Evolutionary conservation across 1,140 invertebrate genomes (phyloP).

Genomic region (Aphelenchoides besseyi): DNA sequence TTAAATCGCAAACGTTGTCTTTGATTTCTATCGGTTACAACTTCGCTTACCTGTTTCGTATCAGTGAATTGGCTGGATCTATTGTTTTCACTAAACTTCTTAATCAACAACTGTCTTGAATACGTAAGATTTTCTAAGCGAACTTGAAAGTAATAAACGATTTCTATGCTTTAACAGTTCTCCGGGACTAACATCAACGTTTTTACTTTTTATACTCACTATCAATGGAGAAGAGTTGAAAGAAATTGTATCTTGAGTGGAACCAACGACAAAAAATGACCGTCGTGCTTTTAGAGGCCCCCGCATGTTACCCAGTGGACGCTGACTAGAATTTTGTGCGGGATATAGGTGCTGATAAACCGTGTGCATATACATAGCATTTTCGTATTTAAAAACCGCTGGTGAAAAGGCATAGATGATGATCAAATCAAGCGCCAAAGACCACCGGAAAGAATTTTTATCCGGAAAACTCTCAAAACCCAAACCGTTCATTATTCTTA

Average conservation of each 20-base stretch:
- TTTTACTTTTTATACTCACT: not conserved
- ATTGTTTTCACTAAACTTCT: not conserved
- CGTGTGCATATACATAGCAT: no score
- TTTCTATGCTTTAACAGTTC: not conserved
- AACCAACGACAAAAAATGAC: not conserved
- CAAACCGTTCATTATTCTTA: no score
- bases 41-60: not conserved
- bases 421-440: no score
- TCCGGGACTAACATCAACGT: no score
- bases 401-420: no score
- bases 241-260: not conserved
- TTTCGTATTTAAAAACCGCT: no score
- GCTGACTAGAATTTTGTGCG: slow-evolving; percentile 2
- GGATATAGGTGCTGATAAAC: no score
- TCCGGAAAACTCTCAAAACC: no score
- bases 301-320: not conserved
- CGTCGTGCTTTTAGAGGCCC: not conserved
- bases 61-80: not conserved
- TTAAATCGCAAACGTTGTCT: not conserved
- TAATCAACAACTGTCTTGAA: not conserved
- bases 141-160: not conserved
- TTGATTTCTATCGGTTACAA: not conserved
- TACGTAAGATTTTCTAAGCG: not conserved
- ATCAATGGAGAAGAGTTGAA: not conserved
- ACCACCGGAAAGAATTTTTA: no score